Evolutionary conservation across 2,888 invertebrate genomes (phyloP), one percentile per base, ranked within the genome.

Genomic region (Galeopsomyia nigrocyanea): DNA sequence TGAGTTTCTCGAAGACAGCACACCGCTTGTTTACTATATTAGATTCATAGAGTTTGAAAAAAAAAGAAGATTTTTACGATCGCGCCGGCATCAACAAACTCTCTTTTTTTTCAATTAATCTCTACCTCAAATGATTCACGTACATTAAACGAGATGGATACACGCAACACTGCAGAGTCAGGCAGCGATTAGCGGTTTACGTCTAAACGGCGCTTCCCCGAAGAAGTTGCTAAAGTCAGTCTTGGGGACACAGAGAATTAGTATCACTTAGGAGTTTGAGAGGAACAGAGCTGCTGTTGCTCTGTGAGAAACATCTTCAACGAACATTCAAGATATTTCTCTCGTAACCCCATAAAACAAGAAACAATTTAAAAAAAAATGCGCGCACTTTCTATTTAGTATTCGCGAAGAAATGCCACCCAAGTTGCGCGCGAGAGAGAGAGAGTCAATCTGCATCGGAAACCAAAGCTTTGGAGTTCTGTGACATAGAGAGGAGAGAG

Each of bases 201-300:
- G 49, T 60, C 68, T 64, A 73, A 73, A 61, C 17, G 60, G 14
- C 53, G 39, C 58, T 68, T 73, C 64, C 19, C 17, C 60, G 68
- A 73, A 72, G 51, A 26, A 26, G 26, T 26, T 26, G 26, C 26
- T 26, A 26, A 26, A 26, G 26, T 26, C 26, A 26, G 26, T 26
- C 26, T 26, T 26, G 26, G 26, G 26, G 26, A 26, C 13, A 5
- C n/a, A 68, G 68, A 55, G 26, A 64, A 73, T 73, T 68, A 73
- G 68, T 64, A 65, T 26, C 60, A 65, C 49, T 72, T 68, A 67
- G 22, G 19, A 13, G 19, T 19, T n/a, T n/a, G 19, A 26, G 50
- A 64, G 69, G 63, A 61, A 9, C 51, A 39, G 39, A 39, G 39
- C 39, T 10, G 39, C 39, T 13, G 39, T 39, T 39, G 39, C 26